Conservation (phyloP, 1,140 invertebrate genomes). For the Helicoverpa armigera region DNA sequence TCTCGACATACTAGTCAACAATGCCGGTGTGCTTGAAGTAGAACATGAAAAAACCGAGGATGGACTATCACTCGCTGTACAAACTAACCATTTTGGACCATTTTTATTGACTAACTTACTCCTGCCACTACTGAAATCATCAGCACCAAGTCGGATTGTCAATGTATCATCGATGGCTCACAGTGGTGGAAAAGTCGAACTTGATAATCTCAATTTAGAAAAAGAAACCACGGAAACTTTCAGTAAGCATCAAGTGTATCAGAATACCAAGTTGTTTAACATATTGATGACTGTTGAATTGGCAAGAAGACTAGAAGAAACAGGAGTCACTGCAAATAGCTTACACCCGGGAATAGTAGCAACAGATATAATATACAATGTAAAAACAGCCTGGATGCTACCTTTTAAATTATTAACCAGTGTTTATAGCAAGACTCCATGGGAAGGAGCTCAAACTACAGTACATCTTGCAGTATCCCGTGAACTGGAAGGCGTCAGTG, state of each 20-base stretch:
- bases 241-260: constrained; percentile 89
- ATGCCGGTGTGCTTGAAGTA: constrained; percentile 88
- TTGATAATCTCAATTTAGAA: constrained; percentile 91
- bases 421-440: constrained; percentile 59
- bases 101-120: constrained; percentile 92
- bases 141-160: constrained; percentile 92
- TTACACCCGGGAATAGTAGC: constrained; percentile 92
- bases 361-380: constrained; percentile 60
- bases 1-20: constrained; percentile 94
- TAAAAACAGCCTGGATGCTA: constrained; percentile 49
- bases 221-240: constrained; percentile 77
- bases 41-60: constrained; percentile 88
- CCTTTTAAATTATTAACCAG: constrained; percentile 44
- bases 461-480: constrained; percentile 87
- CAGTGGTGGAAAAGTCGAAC: constrained; percentile 88
- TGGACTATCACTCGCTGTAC: constrained; percentile 93
- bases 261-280: constrained; percentile 94
- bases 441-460: constrained; percentile 87
- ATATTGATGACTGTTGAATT: constrained; percentile 94
- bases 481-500: constrained; percentile 85
- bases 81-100: constrained; percentile 94
- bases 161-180: constrained; percentile 94
- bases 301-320: constrained; percentile 90
- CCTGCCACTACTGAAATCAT: constrained; percentile 91
- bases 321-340: constrained; percentile 92